Evolutionary conservation across 2,797 vertebrate species (phyloP), one percentile per base, ranked within the genome.

Genomic region (Atherinosoma microstoma): DNA sequence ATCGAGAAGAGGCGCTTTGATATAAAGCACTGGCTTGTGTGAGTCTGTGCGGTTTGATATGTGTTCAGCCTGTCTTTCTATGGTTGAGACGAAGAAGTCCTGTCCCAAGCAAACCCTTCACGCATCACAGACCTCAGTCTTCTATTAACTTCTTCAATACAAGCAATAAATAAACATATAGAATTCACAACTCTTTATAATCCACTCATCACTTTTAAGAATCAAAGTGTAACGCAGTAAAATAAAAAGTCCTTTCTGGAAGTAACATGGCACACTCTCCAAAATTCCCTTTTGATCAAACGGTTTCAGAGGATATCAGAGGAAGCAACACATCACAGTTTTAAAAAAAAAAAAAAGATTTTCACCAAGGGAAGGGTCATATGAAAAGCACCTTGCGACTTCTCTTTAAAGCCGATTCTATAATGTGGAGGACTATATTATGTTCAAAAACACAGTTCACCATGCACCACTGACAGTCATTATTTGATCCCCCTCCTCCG

Each of bases 321-420:
- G 87, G 82, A 87, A 79, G 85, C 89, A 83, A 87, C 90, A 70
- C 81, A 73, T 87, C 89, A 88, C 75, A 57, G 30, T n/a, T n/a
- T 79, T 86, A 80, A 78, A 91, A 88, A 56, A 30, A 30, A 56
- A 7, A 15, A 15, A 90, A 82, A 84, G 73, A 73, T 70, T 58
- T 83, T 70, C 42, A 64, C 84, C 84, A 84, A 87, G 82, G 58
- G 73, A 83, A 71, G 75, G 89, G 92, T 92, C 92, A 84, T 77
- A 60, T 79, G 88, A 92, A 90, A 91, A 90, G 73, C 90, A 92
- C 91, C 91, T 93, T 87, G 86, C 75, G 83, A 91, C 87, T 84
- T 88, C 58, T 79, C 76, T 84, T 87, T 83, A 79, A 85, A 87
- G 84, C 70, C 34, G 61, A 69, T 90, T 92, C 92, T 85, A 90